These are phyloP conservation scores for Sebastes aleutianus DNA, from an alignment of 2,797 vertebrate genomes.

Conservation along the genomic window DNA sequence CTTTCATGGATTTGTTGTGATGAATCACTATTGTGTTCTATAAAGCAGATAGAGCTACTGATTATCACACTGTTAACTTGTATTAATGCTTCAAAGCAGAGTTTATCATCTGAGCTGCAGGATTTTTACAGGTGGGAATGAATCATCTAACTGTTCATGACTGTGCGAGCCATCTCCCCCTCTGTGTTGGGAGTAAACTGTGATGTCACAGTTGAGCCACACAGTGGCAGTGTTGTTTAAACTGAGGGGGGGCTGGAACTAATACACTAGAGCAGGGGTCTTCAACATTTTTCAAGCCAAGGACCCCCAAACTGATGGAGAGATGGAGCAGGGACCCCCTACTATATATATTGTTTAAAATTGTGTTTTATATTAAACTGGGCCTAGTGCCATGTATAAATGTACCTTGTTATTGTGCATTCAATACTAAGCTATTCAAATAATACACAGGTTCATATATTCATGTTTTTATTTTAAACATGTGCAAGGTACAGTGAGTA, in stretches of 20 bases:
- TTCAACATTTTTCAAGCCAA: no score
- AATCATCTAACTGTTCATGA: not conserved
- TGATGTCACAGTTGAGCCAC: conserved; percentile 8
- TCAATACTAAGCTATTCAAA: no score
- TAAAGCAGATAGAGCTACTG: not conserved
- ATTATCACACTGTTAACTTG: not conserved
- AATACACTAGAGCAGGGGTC: not conserved
- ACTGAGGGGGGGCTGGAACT: not conserved
- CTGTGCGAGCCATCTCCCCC: not conserved
- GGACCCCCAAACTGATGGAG: no score
- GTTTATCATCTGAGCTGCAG: not conserved
- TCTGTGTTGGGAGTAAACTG: not conserved
- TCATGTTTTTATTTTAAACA: no score
- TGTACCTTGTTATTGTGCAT: no score
- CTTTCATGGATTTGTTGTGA: not conserved
- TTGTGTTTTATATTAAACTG: no score
- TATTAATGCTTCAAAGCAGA: not conserved
- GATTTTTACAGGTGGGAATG: not conserved
- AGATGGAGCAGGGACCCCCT: no score
- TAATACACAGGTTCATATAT: no score
- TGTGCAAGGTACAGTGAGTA: no score
- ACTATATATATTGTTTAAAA: no score
- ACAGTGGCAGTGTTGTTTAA: conserved; percentile 11
- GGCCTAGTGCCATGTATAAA: no score
- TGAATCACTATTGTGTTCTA: not conserved